Evolutionary conservation across 2,888 invertebrate genomes (phyloP).

Genomic region (Mesoligia furuncula): DNA sequence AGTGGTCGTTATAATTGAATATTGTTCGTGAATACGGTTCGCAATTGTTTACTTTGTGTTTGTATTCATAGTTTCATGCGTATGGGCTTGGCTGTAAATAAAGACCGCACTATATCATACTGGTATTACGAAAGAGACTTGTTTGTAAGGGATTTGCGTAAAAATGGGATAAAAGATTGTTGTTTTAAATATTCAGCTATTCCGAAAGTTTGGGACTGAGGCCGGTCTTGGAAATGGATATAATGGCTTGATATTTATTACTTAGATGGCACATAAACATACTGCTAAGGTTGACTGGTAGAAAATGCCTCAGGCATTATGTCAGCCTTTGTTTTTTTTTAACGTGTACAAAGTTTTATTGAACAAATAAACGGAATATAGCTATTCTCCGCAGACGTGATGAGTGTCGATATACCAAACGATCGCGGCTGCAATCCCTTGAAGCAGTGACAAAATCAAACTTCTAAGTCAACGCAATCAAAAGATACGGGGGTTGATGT

Average conservation of each 20-base stretch:
- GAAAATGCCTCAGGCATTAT: too few relatives aligned
- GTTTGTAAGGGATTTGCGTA: constrained; percentile 41
- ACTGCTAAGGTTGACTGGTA: too few relatives aligned
- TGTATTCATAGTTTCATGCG: constrained; percentile 51
- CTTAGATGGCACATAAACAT: not conserved
- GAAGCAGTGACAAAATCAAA: too few relatives aligned
- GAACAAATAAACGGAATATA: too few relatives aligned
- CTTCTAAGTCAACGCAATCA: too few relatives aligned
- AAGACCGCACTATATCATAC: constrained; percentile 35
- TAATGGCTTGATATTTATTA: constrained; percentile 12
- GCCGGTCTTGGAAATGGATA: constrained; percentile 7
- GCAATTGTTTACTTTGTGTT: constrained; percentile 59
- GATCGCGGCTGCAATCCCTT: too few relatives aligned
- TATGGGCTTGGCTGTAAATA: constrained; percentile 46
- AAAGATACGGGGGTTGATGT: too few relatives aligned
- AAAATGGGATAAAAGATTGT: constrained; percentile 33
- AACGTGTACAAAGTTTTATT: too few relatives aligned
- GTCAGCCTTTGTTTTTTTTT: too few relatives aligned
- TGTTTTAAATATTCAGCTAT: constrained; percentile 45
- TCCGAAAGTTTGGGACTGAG: constrained; percentile 21
- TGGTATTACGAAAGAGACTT: constrained; percentile 41
- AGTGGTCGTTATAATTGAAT: constrained; percentile 60
- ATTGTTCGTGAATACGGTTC: constrained; percentile 57
- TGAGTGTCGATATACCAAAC: too few relatives aligned
- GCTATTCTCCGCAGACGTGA: too few relatives aligned